Conservation (phyloP, 2,113 vertebrate genomes). For the Choloepus hoffmanni region DNA sequence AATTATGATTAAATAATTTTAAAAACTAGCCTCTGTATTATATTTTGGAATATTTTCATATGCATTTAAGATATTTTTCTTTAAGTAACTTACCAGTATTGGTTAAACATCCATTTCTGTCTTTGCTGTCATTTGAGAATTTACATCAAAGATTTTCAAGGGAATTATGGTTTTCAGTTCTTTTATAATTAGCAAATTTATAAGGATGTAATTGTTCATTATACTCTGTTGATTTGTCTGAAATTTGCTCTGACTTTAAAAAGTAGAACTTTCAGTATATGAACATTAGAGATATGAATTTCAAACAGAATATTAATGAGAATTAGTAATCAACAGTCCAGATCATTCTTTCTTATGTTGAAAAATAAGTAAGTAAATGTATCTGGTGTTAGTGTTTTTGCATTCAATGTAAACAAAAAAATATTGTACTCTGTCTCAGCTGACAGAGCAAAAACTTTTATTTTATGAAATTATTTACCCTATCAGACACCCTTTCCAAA, state of each 20-base stretch:
- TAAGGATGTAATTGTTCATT: slow-evolving; percentile 77
- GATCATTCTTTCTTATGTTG: neutral
- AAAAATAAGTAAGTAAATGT: neutral
- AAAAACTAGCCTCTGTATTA: neutral
- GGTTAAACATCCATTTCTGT: neutral
- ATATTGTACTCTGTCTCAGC: neutral
- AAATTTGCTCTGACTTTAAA: slow-evolving; percentile 71
- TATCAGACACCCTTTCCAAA: neutral
- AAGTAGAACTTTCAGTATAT: slow-evolving; percentile 60
- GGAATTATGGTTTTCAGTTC: slow-evolving; percentile 65
- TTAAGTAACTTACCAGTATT: neutral
- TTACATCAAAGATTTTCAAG: slow-evolving; percentile 63
- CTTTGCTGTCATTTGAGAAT: slow-evolving; percentile 57
- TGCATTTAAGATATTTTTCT: neutral
- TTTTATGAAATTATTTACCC: slow-evolving; percentile 10
- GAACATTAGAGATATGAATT: neutral
- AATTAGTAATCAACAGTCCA: neutral
- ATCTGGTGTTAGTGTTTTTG: neutral
- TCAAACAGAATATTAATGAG: slow-evolving; percentile 46
- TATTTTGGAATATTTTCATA: neutral
- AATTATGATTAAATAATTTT: neutral
- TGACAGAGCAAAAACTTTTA: neutral
- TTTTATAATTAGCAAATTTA: slow-evolving; percentile 82
- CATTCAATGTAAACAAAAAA: neutral
- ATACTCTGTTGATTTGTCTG: slow-evolving; percentile 62